Conservation (phyloP, 2,797 vertebrate genomes). For the Aselliscus stoliczkanus region DNA sequence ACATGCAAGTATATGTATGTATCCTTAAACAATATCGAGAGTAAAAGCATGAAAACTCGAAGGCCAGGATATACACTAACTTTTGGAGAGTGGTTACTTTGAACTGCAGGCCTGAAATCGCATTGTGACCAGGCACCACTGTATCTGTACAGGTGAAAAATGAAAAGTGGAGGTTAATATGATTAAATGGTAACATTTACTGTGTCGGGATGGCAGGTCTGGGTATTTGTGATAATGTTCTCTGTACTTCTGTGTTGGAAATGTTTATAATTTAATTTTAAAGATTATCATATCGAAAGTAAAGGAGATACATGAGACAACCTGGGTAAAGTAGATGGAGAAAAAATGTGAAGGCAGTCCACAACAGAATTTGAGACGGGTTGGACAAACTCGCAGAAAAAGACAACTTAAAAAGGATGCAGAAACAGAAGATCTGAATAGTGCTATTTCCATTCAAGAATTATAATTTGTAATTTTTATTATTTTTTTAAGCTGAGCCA, state of each 20-base stretch:
- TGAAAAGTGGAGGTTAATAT: neutral
- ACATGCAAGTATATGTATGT: neutral
- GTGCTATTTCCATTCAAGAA: neutral
- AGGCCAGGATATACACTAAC: neutral
- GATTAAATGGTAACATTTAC: neutral
- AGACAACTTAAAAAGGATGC: neutral
- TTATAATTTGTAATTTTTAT: neutral
- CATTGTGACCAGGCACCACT: neutral
- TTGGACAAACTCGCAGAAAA: neutral
- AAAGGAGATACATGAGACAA: neutral
- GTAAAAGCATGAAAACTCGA: neutral
- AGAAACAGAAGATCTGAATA: neutral
- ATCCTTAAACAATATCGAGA: neutral
- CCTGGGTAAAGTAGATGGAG: neutral
- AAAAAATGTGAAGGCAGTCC: neutral
- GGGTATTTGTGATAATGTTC: neutral
- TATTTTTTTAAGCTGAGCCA: no score
- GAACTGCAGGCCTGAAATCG: neutral
- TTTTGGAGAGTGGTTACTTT: neutral
- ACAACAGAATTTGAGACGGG: neutral
- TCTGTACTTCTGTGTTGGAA: neutral
- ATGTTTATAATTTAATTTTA: neutral
- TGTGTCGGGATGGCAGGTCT: neutral
- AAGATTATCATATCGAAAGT: neutral
- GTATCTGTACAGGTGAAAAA: neutral